Evolutionary conservation across 2,113 vertebrate species (phyloP), one percentile per base, ranked within the genome.

Genomic region (Hemiscyllium ocellatum): DNA sequence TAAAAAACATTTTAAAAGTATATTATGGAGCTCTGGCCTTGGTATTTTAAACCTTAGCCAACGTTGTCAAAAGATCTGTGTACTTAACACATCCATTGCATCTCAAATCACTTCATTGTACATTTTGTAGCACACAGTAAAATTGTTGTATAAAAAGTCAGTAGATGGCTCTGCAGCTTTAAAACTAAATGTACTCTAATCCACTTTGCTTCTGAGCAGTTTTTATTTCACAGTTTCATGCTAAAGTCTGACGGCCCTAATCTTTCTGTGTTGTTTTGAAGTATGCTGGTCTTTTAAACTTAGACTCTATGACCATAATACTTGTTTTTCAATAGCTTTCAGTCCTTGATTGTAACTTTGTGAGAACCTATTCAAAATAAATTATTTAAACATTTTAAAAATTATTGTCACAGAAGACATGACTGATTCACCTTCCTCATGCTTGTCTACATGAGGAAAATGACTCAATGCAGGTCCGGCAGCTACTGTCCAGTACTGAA

Each of bases 91-190:
- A 70, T 13, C 94, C 94, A 76, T 52, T 72, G 69, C 24, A 33
- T 95, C 69, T 95, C 72, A 50, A 76, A 24, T 72, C n/a, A 52
- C 10, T 72, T 29, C 12, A 95, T 95, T 95, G 4, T 76, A 69
- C 65, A 10, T 47, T 24, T 94, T 15, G n/a, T 72, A 72, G 29
- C 47, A 52, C 68, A 52, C 68, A 72, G 50, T 69, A 95, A 76
- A 95, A 76, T 72, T 42, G 72, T 70, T 47, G 94, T 76, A 76
- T 72, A 95, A 94, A 19, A 72, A 95, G 94, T 95, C 94, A 95
- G 94, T 95, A 95, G 94, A 95, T 95, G 94, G 94, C 94, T 95
- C 94, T 95, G 94, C 94, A 76, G 94, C 94, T 95, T 95, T 95
- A 68, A 95, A 90, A 95, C 94, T 95, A 95, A 95, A 72, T 95